Conservation (phyloP, 2,113 vertebrate genomes). For the Diadophis punctatus region DNA sequence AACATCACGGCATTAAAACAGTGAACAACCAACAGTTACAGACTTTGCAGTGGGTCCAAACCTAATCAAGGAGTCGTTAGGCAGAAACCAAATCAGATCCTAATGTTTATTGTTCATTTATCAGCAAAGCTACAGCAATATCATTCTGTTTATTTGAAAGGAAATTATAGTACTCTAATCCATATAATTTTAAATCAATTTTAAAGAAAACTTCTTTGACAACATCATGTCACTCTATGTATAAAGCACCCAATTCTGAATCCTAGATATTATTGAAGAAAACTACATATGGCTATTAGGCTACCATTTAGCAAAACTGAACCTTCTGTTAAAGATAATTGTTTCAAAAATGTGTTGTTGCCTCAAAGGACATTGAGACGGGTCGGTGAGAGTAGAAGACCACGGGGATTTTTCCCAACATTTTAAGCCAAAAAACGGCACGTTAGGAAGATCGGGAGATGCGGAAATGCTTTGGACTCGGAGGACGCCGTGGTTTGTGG, state of each 20-base stretch:
- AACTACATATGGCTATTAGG: neutral
- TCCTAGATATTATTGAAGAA: neutral
- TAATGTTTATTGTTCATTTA: neutral
- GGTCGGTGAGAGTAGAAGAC: too few relatives aligned
- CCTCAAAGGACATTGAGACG: neutral
- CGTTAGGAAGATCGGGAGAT: too few relatives aligned
- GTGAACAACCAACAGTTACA: neutral
- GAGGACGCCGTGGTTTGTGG: too few relatives aligned
- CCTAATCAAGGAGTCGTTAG: neutral
- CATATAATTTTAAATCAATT: neutral
- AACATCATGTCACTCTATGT: neutral
- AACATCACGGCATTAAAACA: neutral
- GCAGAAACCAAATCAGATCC: neutral
- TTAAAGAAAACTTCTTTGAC: neutral
- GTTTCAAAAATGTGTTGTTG: neutral
- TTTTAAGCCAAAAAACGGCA: too few relatives aligned
- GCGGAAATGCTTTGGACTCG: too few relatives aligned
- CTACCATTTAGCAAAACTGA: neutral
- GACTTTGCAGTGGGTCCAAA: neutral
- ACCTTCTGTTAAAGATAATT: neutral
- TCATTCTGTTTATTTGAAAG: neutral
- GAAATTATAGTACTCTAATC: neutral
- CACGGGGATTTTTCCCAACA: too few relatives aligned
- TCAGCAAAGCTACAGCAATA: neutral
- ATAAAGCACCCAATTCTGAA: neutral